A percentile compares a stretch with the other conserved stretches of the same genome.
Conservation (phyloP, 2,888 invertebrate species). For the Drosophila macrothrix region DNA sequence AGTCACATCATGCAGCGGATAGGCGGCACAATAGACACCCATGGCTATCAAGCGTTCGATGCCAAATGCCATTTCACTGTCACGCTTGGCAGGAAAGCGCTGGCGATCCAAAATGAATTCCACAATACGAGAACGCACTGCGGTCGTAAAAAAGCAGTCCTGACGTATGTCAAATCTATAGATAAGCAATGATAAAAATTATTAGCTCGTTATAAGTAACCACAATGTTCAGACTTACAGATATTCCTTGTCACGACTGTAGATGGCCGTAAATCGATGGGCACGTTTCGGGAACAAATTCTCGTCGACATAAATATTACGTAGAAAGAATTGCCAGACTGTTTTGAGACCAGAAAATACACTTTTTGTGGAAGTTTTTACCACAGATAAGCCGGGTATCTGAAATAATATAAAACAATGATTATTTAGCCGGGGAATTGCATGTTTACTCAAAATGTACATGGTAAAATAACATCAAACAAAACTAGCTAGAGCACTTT, state of each 20-base stretch:
- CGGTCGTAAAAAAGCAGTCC: constrained; percentile 94
- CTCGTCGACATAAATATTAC: constrained; percentile 88
- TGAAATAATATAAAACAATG: constrained; percentile 47
- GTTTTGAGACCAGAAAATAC: constrained; percentile 82
- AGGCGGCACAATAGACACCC: constrained; percentile 91
- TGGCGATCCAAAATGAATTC: constrained; percentile 96
- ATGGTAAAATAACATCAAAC: constrained; percentile 6
- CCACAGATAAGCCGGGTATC: constrained; percentile 87
- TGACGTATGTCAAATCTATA: constrained; percentile 93
- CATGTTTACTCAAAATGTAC: not conserved
- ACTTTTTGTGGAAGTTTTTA: constrained; percentile 86
- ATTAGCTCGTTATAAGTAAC: not conserved
- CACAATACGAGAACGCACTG: constrained; percentile 94
- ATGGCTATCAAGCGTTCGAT: constrained; percentile 91
- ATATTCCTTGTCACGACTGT: constrained; percentile 96
- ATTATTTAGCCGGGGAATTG: not conserved
- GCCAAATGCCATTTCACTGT: constrained; percentile 93
- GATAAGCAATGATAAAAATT: not conserved
- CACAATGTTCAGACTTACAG: constrained; percentile 88
- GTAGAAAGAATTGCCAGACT: constrained; percentile 76
- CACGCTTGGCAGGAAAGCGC: constrained; percentile 88
- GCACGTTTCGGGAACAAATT: constrained; percentile 90
- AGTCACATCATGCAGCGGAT: constrained; percentile 94
- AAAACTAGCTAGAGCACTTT: not conserved
- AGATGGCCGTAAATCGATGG: constrained; percentile 94